Evolutionary conservation across 2,797 vertebrate genomes (phyloP).

Genomic region (Typhlichthys eigenmanni): DNA sequence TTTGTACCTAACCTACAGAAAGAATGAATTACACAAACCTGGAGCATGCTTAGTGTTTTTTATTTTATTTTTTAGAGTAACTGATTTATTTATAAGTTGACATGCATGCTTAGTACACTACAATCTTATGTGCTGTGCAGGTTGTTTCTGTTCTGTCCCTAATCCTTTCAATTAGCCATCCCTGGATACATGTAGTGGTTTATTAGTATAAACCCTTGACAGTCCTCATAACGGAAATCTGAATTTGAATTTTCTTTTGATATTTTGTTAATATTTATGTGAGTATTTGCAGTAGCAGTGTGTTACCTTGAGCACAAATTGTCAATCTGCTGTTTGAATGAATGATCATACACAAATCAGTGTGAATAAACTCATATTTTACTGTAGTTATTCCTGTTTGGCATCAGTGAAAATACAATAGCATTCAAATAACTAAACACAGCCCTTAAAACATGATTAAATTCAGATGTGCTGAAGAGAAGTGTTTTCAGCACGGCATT

Average conservation of each 20-base stretch:
- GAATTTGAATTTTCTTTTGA: too few relatives aligned
- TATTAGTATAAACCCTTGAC: too few relatives aligned
- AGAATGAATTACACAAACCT: slow-evolving; percentile 19
- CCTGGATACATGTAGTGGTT: not conserved
- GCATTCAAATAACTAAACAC: not conserved
- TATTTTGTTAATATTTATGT: too few relatives aligned
- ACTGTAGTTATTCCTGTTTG: slow-evolving; percentile 45
- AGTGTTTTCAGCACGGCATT: not conserved
- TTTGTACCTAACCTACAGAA: not conserved
- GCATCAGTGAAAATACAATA: slow-evolving; percentile 3
- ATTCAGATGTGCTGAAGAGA: too few relatives aligned
- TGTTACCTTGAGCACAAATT: slow-evolving; percentile 29
- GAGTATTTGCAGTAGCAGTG: slow-evolving; percentile 19
- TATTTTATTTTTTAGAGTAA: not conserved
- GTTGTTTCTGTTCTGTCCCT: not conserved
- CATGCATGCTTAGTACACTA: not conserved
- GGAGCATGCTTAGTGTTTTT: slow-evolving; percentile 22
- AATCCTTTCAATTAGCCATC: not conserved
- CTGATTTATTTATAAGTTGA: slow-evolving; percentile 8
- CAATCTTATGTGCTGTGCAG: not conserved
- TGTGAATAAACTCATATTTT: slow-evolving; percentile 78
- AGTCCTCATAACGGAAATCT: too few relatives aligned
- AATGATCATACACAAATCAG: slow-evolving; percentile 59
- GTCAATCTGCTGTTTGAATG: slow-evolving; percentile 39
- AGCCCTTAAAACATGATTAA: not conserved